Base-by-base conservation (phyloP, 2,113 vertebrate species). In the Sciurus niger region DNA sequence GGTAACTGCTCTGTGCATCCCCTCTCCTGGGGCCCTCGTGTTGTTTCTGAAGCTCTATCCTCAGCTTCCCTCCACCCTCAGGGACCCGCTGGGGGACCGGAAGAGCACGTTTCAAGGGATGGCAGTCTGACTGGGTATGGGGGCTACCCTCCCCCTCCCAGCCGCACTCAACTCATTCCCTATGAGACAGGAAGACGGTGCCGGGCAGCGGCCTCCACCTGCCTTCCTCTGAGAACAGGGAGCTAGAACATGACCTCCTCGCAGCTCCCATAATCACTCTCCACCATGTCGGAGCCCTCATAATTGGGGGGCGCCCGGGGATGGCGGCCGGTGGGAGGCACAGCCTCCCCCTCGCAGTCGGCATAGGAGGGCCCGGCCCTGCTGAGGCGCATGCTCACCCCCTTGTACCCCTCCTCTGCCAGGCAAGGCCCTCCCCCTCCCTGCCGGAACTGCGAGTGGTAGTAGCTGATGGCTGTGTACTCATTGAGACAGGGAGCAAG, bases 241-340 rank as follows among this genome's bases (percentile, higher is more conserved):
- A 24, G 25, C 87, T 99, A 99, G 98, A 99, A 99, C 99, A 99
- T 99, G 96, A 99, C 99, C 98, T 99, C 99, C 97, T 99, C 99
- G 0, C 99, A 99, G 98, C 99, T 99, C 58, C 99, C 99, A 0
- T 99, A 99, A 97, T 99, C 99, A 1, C 99, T 99, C 98, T 99
- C 99, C 97, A 99, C 99, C 99, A 99, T 99, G 97, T 99, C 99
- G 0, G 99, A 99, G 55, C 99, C 99, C 70, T 99, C 99, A 0
- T 98, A 99, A 97, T 98, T 98, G 4, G 98, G 98, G 13, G 99
- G 98, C 0, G 84, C 97, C 34, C 96, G 96, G 8, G 97, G 92
- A 28, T 88, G 98, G 51, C 97, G 97, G 74, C 97, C 97, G 43
- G 98, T 40, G 25, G 98, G 97, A 32, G 98, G 97, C 37, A 93